These are phyloP conservation scores for Armadillidium nasatum DNA, from an alignment of 1,140 invertebrate species.

Conservation along the genomic window DNA sequence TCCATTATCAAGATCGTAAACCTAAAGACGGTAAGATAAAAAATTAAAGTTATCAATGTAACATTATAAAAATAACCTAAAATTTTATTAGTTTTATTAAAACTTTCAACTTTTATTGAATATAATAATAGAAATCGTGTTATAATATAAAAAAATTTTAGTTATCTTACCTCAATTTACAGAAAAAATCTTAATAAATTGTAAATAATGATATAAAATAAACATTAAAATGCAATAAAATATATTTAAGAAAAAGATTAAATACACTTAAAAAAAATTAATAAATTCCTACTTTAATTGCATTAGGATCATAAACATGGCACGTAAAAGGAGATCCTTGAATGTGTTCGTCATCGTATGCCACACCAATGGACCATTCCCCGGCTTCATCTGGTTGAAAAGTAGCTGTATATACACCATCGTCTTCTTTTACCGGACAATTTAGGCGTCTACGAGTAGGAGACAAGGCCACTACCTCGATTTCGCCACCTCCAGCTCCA, in stretches of 20 bases:
- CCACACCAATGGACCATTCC: constrained; percentile 92
- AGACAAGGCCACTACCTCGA: constrained; percentile 82
- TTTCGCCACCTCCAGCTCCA: constrained; percentile 64
- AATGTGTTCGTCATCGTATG: constrained; percentile 91
- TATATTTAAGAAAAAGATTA: too few relatives aligned
- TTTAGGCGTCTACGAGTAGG: constrained; percentile 72
- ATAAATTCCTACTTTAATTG: constrained; percentile 77
- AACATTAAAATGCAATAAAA: too few relatives aligned
- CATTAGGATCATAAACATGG: constrained; percentile 91
- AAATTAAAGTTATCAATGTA: constrained; percentile 29
- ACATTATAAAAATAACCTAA: too few relatives aligned
- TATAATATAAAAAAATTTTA: too few relatives aligned
- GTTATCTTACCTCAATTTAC: too few relatives aligned
- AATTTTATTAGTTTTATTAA: too few relatives aligned
- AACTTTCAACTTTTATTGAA: too few relatives aligned
- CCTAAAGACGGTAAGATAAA: constrained; percentile 48
- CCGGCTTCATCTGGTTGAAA: constrained; percentile 95
- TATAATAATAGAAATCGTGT: too few relatives aligned
- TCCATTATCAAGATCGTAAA: constrained; percentile 68
- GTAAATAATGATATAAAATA: too few relatives aligned
- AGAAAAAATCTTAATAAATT: too few relatives aligned
- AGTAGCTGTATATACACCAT: constrained; percentile 79
- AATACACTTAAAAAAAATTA: too few relatives aligned
- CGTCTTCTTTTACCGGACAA: constrained; percentile 66
- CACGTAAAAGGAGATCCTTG: constrained; percentile 94